phyloP scores from a whole-genome alignment of 2,888 invertebrate species.

The Phorcus lineatus region DNA sequence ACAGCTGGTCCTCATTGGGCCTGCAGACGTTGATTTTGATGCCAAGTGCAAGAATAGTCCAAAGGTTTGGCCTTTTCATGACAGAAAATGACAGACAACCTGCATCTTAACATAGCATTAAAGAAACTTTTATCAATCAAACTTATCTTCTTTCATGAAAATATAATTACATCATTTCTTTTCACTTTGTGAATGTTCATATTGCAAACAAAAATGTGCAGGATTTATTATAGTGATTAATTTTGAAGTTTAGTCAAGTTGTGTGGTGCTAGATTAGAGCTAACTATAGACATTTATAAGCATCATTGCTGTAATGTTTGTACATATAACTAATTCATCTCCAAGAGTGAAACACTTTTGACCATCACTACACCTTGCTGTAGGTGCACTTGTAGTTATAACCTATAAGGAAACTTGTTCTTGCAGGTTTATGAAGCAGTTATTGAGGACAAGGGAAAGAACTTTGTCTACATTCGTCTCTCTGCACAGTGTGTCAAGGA shows the following conservation, averaged over 20 bases:
- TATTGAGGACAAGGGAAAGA: slow-evolving; percentile 88
- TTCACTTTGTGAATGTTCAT: too few relatives aligned
- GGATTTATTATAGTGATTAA: too few relatives aligned
- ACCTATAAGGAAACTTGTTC: neutral
- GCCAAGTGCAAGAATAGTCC: slow-evolving; percentile 39
- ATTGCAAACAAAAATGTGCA: too few relatives aligned
- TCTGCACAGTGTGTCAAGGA: slow-evolving; percentile 82
- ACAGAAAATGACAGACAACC: too few relatives aligned
- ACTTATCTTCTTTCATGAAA: too few relatives aligned
- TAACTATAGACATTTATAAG: neutral
- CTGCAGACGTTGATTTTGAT: slow-evolving; percentile 39
- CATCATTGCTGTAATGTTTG: neutral
- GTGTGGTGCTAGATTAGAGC: too few relatives aligned
- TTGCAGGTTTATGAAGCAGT: slow-evolving; percentile 83
- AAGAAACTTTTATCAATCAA: too few relatives aligned
- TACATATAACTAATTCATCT: too few relatives aligned
- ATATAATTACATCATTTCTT: too few relatives aligned
- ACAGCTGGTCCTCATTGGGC: slow-evolving; percentile 81
- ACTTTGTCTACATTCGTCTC: slow-evolving; percentile 84
- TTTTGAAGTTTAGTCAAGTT: too few relatives aligned
- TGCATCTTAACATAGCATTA: too few relatives aligned
- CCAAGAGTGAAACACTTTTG: too few relatives aligned
- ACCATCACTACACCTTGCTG: neutral
- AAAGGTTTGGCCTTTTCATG: slow-evolving; percentile 44
- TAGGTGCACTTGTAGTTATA: slow-evolving; percentile 12